These are phyloP conservation scores for Eumaeus atala DNA, from an alignment of 1,140 invertebrate genomes.

Conservation along the genomic window DNA sequence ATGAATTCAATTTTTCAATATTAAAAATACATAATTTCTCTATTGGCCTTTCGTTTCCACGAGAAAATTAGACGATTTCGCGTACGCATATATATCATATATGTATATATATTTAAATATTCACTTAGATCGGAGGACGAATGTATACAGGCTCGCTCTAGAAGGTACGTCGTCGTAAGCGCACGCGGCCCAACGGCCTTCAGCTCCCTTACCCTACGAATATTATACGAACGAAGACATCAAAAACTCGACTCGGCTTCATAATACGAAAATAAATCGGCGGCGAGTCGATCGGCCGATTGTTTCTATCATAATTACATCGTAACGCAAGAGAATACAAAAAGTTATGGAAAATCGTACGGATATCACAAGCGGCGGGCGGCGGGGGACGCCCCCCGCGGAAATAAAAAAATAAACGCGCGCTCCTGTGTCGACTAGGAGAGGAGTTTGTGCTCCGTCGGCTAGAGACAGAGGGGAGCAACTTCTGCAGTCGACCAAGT, in stretches of 20 bases:
- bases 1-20: conserved; percentile 67
- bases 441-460: conserved; percentile 32
- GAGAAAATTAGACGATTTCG: conserved; percentile 69
- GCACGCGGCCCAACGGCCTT: conserved; percentile 60
- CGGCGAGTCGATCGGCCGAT: conserved; percentile 69
- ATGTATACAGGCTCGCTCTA: conserved; percentile 69
- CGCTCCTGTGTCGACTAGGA: conserved; percentile 69
- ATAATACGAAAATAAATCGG: conserved; percentile 74
- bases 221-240: conserved; percentile 68
- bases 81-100: conserved; percentile 68
- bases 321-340: conserved; percentile 71
- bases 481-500: no score
- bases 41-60: conserved; percentile 67
- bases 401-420: conserved; percentile 73
- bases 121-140: conserved; percentile 71
- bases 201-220: conserved; percentile 64
- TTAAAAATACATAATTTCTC: conserved; percentile 74
- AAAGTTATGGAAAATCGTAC: conserved; percentile 73
- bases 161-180: conserved; percentile 71
- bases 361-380: conserved; percentile 72
- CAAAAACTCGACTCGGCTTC: conserved; percentile 69
- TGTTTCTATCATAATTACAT: conserved; percentile 70
- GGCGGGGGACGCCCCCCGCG: conserved; percentile 70
- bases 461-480: no score
- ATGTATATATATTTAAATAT: conserved; percentile 71